Conservation (phyloP, 2,113 vertebrate genomes). For the Dromaius novaehollandiae region DNA sequence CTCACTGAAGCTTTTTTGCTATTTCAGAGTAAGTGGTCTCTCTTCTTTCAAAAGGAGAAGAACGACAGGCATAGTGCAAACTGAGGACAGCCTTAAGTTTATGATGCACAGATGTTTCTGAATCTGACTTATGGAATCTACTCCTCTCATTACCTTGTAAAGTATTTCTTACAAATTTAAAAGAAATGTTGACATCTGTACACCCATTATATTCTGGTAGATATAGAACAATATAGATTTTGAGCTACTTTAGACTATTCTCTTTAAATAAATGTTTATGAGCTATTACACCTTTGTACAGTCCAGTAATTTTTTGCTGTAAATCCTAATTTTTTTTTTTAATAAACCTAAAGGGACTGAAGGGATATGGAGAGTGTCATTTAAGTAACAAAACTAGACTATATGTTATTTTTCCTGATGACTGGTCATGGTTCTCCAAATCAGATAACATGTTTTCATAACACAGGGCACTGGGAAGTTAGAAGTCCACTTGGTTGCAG, state of each 20-base stretch:
- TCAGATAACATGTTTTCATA: background rate
- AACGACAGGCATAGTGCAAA: background rate
- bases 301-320: background rate
- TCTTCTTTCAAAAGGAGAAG: background rate
- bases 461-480: background rate
- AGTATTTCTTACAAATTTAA: background rate
- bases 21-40: background rate
- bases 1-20: background rate
- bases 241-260: background rate
- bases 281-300: background rate
- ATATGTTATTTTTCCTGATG: no score
- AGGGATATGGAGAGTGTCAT: background rate
- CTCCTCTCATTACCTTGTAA: background rate
- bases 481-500: background rate
- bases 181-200: rapidly evolving
- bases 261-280: background rate
- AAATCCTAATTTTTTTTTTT: no score
- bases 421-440: background rate
- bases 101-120: no score
- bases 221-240: background rate
- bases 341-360: background rate
- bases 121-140: background rate
- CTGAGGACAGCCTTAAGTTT: no score
- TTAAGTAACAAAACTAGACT: background rate
- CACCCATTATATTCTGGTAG: no score